Evolutionary conservation across 2,797 vertebrate species (phyloP), one percentile per base, ranked within the genome.

Genomic region (Anguilla pacifica): DNA sequence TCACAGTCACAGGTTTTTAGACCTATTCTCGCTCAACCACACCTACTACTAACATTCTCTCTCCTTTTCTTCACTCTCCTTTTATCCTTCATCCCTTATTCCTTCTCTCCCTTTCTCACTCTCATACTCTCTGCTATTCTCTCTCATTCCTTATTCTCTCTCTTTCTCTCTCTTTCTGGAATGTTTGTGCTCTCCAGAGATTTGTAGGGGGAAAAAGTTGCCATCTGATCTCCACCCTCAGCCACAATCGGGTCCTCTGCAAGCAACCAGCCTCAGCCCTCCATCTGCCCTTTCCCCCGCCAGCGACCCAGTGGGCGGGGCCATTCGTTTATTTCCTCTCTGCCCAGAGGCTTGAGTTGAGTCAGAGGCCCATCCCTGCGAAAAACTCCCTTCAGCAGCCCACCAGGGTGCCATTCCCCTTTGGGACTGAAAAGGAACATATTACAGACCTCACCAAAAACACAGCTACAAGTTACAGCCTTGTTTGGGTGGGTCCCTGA

Each of bases 401-500:
- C 72, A 77, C 74, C 74, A 79, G 74, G 35, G 19, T 46, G 39
- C 74, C 35, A 19, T 19, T 4, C 31, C 74, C 74, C 79, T 49
- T 49, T 82, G 79, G 79, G 79, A 82, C 13, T 10, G 25, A 22
- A 51, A 82, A 43, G 6, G 35, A 79, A 43, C 35, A 79, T 22
- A 95, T 95, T 95, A 95, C 92, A 95, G 94, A 93, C 89, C 83
- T 87, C 90, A 89, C 90, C 19, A 53, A 91, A 91, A 92, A 91
- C 74, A 93, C 91, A 93, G 94, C 94, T 95, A 39, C 94, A 86
- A 94, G 93, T 92, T 95, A 93, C 92, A 92, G 84, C 90, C 93
- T 90, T 93, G 92, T 94, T 93, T 95, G 95, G 96, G 96, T 93
- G 95, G 94, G 94, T 92, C 95, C 86, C 91, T 90, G 92, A 93